Percentiles rank a stretch among this genome's conserved stretches.
Conservation (phyloP, 2,888 invertebrate genomes). For the Spialia ferax region DNA sequence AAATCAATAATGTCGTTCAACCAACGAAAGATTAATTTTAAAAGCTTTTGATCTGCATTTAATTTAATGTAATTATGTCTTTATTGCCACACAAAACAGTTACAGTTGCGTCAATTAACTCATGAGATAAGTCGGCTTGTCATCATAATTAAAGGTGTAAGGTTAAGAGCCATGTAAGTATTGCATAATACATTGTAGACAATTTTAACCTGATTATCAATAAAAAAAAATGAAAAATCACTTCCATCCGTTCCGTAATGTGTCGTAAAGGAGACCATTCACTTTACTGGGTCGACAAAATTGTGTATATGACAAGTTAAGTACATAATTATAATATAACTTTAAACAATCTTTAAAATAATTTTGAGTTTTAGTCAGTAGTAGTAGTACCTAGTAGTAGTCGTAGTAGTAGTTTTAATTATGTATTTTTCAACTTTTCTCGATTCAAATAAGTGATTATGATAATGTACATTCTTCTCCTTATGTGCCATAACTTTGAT, state of each 20-base stretch:
- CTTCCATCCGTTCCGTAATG: slow-evolving; percentile 56
- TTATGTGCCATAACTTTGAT: too few species aligned
- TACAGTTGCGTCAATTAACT: slow-evolving; percentile 47
- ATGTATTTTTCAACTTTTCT: too few species aligned
- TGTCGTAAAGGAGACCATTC: slow-evolving; percentile 29
- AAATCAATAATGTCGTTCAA: background rate
- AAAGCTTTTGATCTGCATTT: background rate
- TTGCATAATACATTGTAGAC: slow-evolving; percentile 53
- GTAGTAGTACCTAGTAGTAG: too few species aligned
- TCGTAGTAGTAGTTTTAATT: too few species aligned
- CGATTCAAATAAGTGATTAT: too few species aligned
- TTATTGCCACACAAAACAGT: slow-evolving; percentile 34
- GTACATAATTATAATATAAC: too few species aligned
- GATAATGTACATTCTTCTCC: too few species aligned
- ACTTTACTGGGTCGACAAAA: slow-evolving; percentile 1
- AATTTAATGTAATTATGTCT: background rate
- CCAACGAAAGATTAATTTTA: background rate
- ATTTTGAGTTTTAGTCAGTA: too few species aligned
- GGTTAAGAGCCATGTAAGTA: slow-evolving; percentile 4
- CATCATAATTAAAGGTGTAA: slow-evolving; percentile 44
- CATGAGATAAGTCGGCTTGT: slow-evolving; percentile 39
- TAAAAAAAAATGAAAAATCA: slow-evolving; percentile 50
- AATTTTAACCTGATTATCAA: slow-evolving; percentile 58
- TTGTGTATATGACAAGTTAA: too few species aligned
- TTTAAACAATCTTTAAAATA: too few species aligned